Evolutionary conservation across 2,888 invertebrate genomes (phyloP), one percentile per base, ranked within the genome.

Genomic region (Pterostichus niger): DNA sequence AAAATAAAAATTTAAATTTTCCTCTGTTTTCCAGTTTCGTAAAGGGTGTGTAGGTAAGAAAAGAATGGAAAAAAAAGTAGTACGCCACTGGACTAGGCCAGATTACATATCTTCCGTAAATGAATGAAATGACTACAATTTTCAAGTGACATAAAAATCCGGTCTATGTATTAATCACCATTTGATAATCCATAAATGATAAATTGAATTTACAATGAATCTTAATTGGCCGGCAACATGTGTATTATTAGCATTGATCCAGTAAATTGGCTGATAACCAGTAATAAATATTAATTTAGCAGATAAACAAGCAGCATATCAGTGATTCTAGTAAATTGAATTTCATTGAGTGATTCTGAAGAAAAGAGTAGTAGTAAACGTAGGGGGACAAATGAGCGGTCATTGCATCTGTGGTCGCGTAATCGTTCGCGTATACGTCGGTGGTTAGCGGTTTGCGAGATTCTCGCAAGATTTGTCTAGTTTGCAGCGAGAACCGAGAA

Each of bases 341-440:
- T 71, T 71, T 71, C 68, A 71, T 71, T 71, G 68, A 71, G 10
- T 40, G 59, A 35, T 6, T 40, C n/a, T 64, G 13, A 40, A 15
- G 17, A 31, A 33, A 61, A 33, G n/a, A n/a, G n/a, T 5, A 33
- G 44, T 71, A 33, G 64, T 64, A 64, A 64, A 33, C 35, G 64
- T 13, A n/a, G 33, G 59, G 59, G 31, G 33, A 71, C 40, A 71
- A 44, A 71, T 71, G 44, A 71, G 68, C 68, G 68, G 68, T 71
- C 68, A 71, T 71, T 71, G 68, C 68, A 71, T 71, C 44, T 71
- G 68, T 71, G 68, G 68, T 71, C 68, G 64, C 40, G 64, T 15
- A 33, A 64, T 40, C 35, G 35, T 35, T 35, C 35, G 40, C 68
- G 68, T 68, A 68, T 13, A 13, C 40, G 61, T 10, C 13, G 49